These are phyloP conservation scores for Chlorospingus semifuscus DNA, from an alignment of 2,797 vertebrate species.

Conservation along the genomic window DNA sequence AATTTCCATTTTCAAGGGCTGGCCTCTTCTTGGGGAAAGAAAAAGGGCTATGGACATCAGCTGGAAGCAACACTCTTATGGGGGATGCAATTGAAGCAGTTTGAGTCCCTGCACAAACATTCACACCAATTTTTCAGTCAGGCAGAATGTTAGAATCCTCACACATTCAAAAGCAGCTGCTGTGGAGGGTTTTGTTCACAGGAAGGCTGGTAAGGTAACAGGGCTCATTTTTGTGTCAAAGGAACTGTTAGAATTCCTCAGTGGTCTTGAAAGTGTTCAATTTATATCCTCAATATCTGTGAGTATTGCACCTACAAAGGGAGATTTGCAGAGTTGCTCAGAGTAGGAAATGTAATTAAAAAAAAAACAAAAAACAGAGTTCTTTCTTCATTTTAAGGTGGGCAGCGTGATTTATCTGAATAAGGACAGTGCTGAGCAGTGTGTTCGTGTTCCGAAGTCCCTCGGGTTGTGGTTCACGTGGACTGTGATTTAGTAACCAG, in stretches of 20 bases:
- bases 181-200: not conserved
- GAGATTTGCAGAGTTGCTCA: not conserved
- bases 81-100: not conserved
- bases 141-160: not conserved
- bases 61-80: rapidly evolving
- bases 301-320: not conserved
- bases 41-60: not conserved
- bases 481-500: not conserved
- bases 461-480: not conserved
- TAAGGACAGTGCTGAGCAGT: not conserved
- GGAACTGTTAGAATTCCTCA: not conserved
- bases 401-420: not conserved
- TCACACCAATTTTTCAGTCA: not conserved
- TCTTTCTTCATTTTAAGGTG: not conserved
- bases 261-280: not conserved
- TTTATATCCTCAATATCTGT: not conserved
- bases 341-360: not conserved
- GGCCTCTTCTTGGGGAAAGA: not conserved
- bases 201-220: not conserved
- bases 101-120: not conserved
- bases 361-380: not conserved
- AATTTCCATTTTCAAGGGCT: not conserved
- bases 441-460: not conserved
- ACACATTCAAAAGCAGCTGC: not conserved
- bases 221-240: not conserved